Base-by-base conservation (phyloP, 2,113 vertebrate genomes). In the Prunella himalayana region DNA sequence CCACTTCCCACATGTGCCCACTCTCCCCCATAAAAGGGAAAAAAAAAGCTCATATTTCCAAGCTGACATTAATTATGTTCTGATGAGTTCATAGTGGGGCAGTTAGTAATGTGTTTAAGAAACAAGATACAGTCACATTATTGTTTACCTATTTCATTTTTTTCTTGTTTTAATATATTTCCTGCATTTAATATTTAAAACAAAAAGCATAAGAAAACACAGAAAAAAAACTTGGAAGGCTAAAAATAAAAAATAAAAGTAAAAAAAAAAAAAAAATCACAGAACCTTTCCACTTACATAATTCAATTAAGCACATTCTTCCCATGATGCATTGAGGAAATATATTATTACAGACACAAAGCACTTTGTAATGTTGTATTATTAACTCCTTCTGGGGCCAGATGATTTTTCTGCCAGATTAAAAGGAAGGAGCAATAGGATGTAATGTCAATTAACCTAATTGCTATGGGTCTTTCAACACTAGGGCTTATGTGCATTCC, bases 171-270 rank as follows among this genome's bases (percentile, higher is more conserved):
- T 88, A 70, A 20, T 84, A 77, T 82, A 25, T 82, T 94, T 85
- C 20, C n/a, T 77, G 59, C 68, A 82, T 86, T 63, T 44, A 92
- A n/a, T 88, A 90, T 90, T 96, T 95, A 86, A 90, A 92, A 65
- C 2, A n/a, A 76, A 35, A 77, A 83, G 30, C 15, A 37, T 6
- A 68, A 82, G 10, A 27, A 94, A 94, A 82, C 31, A 24, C 10
- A 53, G 5, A 44, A 39, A 47, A 39, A 47, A 60, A 77, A 59
- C 27, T 79, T 87, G 61, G 65, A 94, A 89, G 56, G 21, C 33
- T 84, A 70, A 94, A 84, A 94, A 69, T 76, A 37, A 37, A 37
- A 37, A 37, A 37, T 8, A 37, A 37, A 37, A 37, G 37, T 8
- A 13, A 21, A 3, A 33, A 33, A 80, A 71, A 85, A 37, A 45